Base-by-base conservation (phyloP, 1,140 invertebrate genomes). In the Araneus ventricosus region DNA sequence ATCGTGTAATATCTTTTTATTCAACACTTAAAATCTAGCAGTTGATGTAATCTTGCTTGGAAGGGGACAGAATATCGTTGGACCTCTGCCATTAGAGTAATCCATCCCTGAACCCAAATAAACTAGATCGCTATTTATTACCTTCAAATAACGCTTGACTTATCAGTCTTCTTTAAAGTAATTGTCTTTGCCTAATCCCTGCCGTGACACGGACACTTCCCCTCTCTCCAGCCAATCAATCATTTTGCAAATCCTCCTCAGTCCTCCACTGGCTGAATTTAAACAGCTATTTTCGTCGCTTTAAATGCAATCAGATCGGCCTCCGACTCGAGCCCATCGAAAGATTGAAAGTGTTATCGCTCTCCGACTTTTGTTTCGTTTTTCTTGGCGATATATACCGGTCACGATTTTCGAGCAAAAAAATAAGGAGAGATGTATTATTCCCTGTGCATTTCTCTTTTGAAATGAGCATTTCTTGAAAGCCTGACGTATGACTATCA, bases 161-260 rank as follows among this genome's bases (percentile, higher is more conserved):
- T 63, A n/a, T 63, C 59, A 63, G 59, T 63, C 22, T 63, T 63
- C 59, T 63, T n/a, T 24, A 63, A 63, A 63, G 59, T 63, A 63
- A 63, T 63, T 63, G 59, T 63, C 22, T 63, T 22, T 63, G 59
- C n/a, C n/a, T 63, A 63, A 63, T 63, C 59, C 59, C 20, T 61
- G 5, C 59, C 59, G 4, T 24, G 59, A 63, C 59, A n/a, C 24
- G n/a, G 59, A 63, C 59, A n/a, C n/a, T 63, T n/a, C n/a, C n/a
- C 59, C 24, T 7, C 59, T 63, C n/a, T 6, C 22, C 2, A 5
- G n/a, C 22, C 22, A n/a, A 63, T 63, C 59, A 63, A 63, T 63
- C 59, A 63, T 63, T 63, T n/a, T 8, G 59, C 70, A 75, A 30
- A 20, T 17, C 70, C 17, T 27, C 24, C 24, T 67, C n/a, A 4